Base-by-base conservation (phyloP, 2,797 vertebrate species). In the Enteromius radiatus region DNA sequence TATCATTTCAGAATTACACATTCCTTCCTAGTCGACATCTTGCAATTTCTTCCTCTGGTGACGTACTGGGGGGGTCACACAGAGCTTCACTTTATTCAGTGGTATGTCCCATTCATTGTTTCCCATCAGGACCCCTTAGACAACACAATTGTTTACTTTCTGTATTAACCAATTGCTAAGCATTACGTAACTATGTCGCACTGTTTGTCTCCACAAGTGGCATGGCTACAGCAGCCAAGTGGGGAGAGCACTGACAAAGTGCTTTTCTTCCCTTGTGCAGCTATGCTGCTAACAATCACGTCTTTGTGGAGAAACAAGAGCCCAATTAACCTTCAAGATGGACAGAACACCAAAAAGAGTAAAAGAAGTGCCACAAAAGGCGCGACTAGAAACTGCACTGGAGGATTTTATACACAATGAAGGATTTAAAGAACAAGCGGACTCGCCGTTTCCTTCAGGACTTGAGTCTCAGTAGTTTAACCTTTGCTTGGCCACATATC, bases 301-400 rank as follows among this genome's bases (percentile, higher is more conserved):
- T 80, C 85, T 86, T 88, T 88, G 83, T 86, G 71, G 69, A 43
- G 52, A 82, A 33, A 88, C 70, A 87, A 86, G 80, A 67, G 64
- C 43, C 41, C 67, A 76, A 84, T 88, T 61, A 88, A 84, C 56
- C 70, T 61, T 78, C 33, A 75, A 73, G 63, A 79, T n/a, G 28
- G 59, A 75, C 2, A 56, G 74, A 28, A 59, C 12, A n/a, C 26
- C 41, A 84, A 69, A 71, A 26, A 77, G 47, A 65, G 45, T 28
- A 9, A 4, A 61, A 61, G 41, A 68, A 41, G 68, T 61, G 43
- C 21, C 61, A 59, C 43, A 76, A 65, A n/a, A 43, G 3, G 71
- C 45, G 56, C 19, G 0, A 15, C 33, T 68, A 59, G 23, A 33
- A 67, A 68, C 59, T 38, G 0, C 38, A 59, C 33, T 70, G 2